Percentiles rank a stretch among this genome's conserved stretches.
Conservation (phyloP, 2,113 vertebrate species). For the Trochalopteron elliotii region DNA sequence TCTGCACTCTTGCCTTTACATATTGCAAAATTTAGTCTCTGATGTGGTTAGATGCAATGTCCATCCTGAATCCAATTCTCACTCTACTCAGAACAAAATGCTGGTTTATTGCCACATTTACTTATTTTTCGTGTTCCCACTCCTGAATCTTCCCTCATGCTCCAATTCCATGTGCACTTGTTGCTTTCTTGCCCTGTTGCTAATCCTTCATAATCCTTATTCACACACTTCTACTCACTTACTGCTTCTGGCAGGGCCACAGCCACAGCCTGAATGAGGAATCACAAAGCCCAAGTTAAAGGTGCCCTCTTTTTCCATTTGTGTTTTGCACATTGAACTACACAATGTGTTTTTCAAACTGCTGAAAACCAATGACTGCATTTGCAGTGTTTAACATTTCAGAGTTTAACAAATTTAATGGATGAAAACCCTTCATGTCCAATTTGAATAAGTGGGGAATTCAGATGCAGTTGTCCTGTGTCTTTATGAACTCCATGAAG, state of each 20-base stretch:
- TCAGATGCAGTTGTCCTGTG: neutral
- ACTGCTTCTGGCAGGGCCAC: neutral
- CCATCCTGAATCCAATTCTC: neutral
- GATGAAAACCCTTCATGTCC: neutral
- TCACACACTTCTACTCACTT: neutral
- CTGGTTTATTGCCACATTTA: neutral
- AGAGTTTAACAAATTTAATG: neutral
- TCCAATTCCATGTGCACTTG: neutral
- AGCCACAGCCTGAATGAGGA: neutral
- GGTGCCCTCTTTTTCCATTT: neutral
- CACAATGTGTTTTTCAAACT: neutral
- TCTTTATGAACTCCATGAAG: neutral
- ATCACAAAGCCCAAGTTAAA: neutral
- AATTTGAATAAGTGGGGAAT: neutral
- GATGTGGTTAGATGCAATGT: neutral
- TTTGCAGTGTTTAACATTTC: neutral
- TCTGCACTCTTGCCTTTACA: neutral
- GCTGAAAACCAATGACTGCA: neutral
- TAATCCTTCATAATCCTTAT: neutral
- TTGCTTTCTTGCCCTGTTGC: neutral
- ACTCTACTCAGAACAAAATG: neutral
- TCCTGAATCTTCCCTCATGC: neutral
- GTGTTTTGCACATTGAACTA: neutral
- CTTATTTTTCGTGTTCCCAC: neutral
- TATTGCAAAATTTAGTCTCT: neutral